Evolutionary conservation across 1,140 invertebrate genomes (phyloP), one percentile per base, ranked within the genome.

Genomic region (Drosophila nigromelanica): DNA sequence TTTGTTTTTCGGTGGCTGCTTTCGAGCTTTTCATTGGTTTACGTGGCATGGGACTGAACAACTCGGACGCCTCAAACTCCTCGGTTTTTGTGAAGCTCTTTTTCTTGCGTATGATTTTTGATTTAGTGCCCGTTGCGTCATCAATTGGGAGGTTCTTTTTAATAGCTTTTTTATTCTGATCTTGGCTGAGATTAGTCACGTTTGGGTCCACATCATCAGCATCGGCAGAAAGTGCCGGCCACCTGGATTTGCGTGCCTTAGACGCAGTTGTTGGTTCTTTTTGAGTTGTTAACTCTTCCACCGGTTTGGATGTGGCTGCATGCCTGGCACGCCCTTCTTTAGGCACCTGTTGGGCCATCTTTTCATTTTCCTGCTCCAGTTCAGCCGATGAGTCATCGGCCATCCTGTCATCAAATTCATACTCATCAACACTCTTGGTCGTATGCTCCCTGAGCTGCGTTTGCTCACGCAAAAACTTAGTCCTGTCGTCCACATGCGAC

Each of bases 31-130:
- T 35, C 7, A 8, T 11, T 18, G 51, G 10, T 35, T 52, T 15
- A 24, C n/a, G 47, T 3, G 47, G 24, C 1, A 3, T 24, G 21
- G 18, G n/a, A n/a, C 10, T 24, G 18, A 12, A 30, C 10, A 39
- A 12, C 45, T 47, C 6, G 4, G n/a, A 8, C 1, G 8, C 5
- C 8, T 52, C 58, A 12, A 60, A 3, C 0, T 45, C 5, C 12
- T 47, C 15, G 8, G 11, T 45, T 21, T 35, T 43, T 33, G 30
- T 10, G 12, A 21, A 4, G 18, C n/a, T 18, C 27, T 60, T 47
- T 12, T 35, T 60, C 10, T 47, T 59, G 4, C 27, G 40, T 45
- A 45, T 12, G 14, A 15, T 30, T 59, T 45, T 60, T 11, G 15
- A 15, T 10, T 48, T 47, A n/a, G 10, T 8, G 7, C 2, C 42